Conservation (phyloP, 37 sponge, comb jelly and placozoan genomes). For the Beroe ovata region DNA sequence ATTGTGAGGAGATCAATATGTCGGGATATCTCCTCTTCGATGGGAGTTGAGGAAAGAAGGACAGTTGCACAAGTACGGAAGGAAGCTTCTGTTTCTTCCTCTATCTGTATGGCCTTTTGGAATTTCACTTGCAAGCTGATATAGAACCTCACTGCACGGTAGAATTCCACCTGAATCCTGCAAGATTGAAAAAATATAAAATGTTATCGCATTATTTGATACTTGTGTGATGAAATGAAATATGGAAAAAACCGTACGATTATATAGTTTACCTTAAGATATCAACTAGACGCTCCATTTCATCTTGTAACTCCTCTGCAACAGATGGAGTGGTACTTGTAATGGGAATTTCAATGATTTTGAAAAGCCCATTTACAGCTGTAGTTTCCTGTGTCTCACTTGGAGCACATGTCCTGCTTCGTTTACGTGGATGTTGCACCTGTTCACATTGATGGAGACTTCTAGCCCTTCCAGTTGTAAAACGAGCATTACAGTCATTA, state of each 20-base stretch:
- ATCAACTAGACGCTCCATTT: background rate
- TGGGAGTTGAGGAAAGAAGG: background rate
- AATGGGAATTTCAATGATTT: background rate
- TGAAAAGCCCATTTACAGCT: conserved; percentile 14
- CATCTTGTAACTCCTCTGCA: background rate
- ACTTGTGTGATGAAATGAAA: too few species aligned
- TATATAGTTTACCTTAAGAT: conserved; percentile 2
- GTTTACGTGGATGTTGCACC: background rate
- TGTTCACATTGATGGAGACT: background rate
- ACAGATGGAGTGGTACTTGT: background rate
- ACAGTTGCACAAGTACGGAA: background rate
- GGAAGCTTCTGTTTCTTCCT: background rate
- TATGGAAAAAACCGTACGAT: too few species aligned
- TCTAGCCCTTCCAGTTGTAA: background rate
- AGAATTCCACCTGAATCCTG: conserved; percentile 25
- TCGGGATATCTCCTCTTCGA: background rate
- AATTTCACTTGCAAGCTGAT: background rate
- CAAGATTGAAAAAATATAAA: too few species aligned
- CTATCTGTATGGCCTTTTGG: background rate
- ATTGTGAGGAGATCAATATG: background rate
- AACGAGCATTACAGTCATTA: background rate
- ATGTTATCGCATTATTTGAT: too few species aligned
- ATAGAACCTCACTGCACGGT: background rate
- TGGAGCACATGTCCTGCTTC: background rate
- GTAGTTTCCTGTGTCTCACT: background rate